Conservation (phyloP, 2,888 invertebrate species). For the Pammene aurita region DNA sequence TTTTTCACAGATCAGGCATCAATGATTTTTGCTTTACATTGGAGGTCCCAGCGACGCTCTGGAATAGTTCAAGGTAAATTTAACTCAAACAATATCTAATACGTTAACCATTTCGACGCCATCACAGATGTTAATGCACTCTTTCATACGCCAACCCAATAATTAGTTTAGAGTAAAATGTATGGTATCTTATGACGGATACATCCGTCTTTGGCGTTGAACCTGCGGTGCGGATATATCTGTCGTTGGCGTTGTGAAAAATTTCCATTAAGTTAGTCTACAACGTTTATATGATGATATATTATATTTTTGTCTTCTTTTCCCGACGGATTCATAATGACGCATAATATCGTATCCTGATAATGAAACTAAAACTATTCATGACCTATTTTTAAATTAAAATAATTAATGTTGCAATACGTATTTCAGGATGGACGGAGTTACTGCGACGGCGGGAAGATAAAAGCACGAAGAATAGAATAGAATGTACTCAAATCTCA, state of each 20-base stretch:
- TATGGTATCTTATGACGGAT: too few relatives aligned
- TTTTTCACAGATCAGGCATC: slow-evolving; percentile 40
- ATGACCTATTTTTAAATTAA: not conserved
- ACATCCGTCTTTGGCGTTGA: too few relatives aligned
- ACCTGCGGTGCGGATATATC: too few relatives aligned
- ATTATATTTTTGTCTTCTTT: slow-evolving; percentile 40
- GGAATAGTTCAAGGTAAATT: slow-evolving; percentile 11
- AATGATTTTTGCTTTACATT: slow-evolving; percentile 37
- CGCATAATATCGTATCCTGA: slow-evolving; percentile 35
- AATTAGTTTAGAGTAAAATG: too few relatives aligned
- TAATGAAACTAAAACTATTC: not conserved
- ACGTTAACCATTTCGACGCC: too few relatives aligned
- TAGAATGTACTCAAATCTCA: not conserved
- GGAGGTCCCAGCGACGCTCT: slow-evolving; percentile 27
- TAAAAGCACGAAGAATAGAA: not conserved
- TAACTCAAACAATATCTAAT: not conserved
- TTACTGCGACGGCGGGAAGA: not conserved
- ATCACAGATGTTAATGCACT: too few relatives aligned
- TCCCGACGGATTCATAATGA: slow-evolving; percentile 43
- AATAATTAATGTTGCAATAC: not conserved
- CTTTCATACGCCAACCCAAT: too few relatives aligned
- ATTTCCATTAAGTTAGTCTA: too few relatives aligned
- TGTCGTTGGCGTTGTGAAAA: too few relatives aligned
- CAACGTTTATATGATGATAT: slow-evolving; percentile 26
- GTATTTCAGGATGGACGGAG: slow-evolving; percentile 31